Evolutionary conservation across 2,113 vertebrate genomes (phyloP), one percentile per base, ranked within the genome.

Genomic region (Grallaria varia): DNA sequence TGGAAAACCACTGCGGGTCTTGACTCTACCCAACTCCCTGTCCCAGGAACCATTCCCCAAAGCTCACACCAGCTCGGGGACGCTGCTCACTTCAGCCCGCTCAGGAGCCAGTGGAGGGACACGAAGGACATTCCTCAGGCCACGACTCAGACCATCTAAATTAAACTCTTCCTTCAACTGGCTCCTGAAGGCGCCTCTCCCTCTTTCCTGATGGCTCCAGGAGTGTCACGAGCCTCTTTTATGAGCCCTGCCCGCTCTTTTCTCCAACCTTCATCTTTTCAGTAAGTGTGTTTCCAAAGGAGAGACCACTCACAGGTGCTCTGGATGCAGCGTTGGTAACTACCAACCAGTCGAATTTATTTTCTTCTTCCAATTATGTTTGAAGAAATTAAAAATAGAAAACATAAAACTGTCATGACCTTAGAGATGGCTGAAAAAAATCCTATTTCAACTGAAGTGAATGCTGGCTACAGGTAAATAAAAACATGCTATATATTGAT

Each of bases 31-130:
- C 31, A 71, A 72, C 13, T 67, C 17, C 7, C 15, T 64, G 1
- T 8, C 69, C 20, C 79, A 59, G 21, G 35, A 77, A 90, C 81
- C 8, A 25, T 14, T 58, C 75, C 77, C 59, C 9, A 35, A 82
- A 56, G 4, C 22, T 52, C 66, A 14, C 55, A 55, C 50, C 47
- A 64, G 66, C 62, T 40, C 4, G 9, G 47, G 73, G 12, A 77
- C 45, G 10, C 16, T 40, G 63, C 52, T 89, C 19, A 5, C 22
- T 33, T 47, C 35, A 78, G 39, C 21, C 19, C 24, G 62, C 59
- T 18, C 4, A 1, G 62, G 2, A 24, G 39, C 14, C 73, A 47
- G n/a, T 14, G 0, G 0, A 71, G 80, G 71, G 6, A 72, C 19
- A 63, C 59, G 33, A 33, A 62, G 59, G 74, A 16, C 24, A 66